Evolutionary conservation across 2,797 vertebrate species (phyloP), one percentile per base, ranked within the genome.

Genomic region (Chelonia mydas): DNA sequence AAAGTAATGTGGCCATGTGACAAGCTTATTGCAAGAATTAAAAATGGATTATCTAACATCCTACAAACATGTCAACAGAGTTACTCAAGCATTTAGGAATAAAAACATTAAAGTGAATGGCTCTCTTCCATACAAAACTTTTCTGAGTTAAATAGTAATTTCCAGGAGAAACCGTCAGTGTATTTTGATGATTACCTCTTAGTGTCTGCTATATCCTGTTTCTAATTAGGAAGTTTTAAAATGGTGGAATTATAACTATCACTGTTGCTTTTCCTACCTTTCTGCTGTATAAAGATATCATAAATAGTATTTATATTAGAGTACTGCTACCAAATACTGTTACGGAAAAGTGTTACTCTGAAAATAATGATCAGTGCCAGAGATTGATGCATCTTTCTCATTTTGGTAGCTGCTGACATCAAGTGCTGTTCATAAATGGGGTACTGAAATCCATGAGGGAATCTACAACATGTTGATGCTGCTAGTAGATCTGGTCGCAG

Each of bases 401-500:
- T 89, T 74, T 45, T 81, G 94, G 45, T 90, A 99, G 99, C 96
- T 99, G 96, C 98, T 99, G 98, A 99, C 99, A 59, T 99, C 99
- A 87, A 99, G 99, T 95, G 99, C 99, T 33, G 99, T 99, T 92
- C 99, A 99, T 97, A 99, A 99, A 95, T 99, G 99, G 99, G 99
- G 99, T 84, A 99, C 99, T 1, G 99, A 99, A 98, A 99, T 99
- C 97, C 99, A 99, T 6, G 99, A 99, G 98, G 99, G 99, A 65
- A 99, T 99, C 98, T 99, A 99, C 98, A 99, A 99, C 98, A 99
- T 99, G 99, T 98, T 99, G 86, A 99, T 99, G 99, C 95, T 99
- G 84, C 98, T 99, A 96, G 99, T 99, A 97, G 99, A 99, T 96
- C 98, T 99, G 97, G 99, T 99, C 90, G 99, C 99, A 59, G 99